These are phyloP conservation scores for Ceriagrion tenellum DNA, from an alignment of 2,888 invertebrate species.

Conservation along the genomic window DNA sequence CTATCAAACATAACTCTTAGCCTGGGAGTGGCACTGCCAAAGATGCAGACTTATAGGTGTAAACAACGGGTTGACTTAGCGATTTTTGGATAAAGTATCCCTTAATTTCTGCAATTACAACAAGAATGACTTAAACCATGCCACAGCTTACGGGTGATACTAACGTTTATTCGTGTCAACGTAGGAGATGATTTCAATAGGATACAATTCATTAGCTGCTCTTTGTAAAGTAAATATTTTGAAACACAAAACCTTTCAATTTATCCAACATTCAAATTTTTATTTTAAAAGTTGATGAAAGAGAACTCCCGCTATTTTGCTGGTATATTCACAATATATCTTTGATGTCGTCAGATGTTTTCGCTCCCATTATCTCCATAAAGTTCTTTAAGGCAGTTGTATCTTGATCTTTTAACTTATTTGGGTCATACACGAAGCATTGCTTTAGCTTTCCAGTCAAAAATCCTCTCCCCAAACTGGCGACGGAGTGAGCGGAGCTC, in stretches of 20 bases:
- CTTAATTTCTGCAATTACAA: background rate
- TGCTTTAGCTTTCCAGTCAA: background rate
- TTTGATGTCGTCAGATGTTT: background rate
- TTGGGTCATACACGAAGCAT: constrained; percentile 35
- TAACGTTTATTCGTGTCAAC: background rate
- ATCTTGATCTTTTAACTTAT: background rate
- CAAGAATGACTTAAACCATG: background rate
- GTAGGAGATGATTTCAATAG: background rate
- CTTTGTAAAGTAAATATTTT: background rate
- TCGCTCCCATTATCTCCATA: background rate
- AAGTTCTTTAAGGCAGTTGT: background rate
- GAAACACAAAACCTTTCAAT: background rate
- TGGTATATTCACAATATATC: background rate
- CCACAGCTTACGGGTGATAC: background rate
- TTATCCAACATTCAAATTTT: background rate
- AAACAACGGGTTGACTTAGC: no score
- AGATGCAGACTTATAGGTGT: no score
- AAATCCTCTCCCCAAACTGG: background rate
- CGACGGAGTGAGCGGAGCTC: background rate
- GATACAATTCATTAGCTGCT: background rate
- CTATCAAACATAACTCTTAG: no score
- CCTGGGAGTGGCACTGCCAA: no score
- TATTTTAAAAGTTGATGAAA: background rate
- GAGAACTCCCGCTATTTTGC: background rate
- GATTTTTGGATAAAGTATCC: no score